Evolutionary conservation across 2,797 vertebrate species (phyloP), one percentile per base, ranked within the genome.

Genomic region (Philypnodon macrostomus): DNA sequence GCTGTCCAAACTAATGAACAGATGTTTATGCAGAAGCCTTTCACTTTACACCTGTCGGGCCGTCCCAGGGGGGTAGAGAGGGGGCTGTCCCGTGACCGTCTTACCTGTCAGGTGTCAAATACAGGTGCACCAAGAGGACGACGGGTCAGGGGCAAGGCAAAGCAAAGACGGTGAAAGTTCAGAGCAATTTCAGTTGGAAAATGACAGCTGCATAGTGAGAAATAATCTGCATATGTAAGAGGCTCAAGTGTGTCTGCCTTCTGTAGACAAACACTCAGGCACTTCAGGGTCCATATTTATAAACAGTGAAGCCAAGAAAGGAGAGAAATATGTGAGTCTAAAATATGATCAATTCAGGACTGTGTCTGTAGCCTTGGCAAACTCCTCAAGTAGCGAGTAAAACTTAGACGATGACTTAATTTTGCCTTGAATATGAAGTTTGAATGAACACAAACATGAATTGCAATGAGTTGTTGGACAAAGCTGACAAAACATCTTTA

Each of bases 1-100:
- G 64, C 72, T 79, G 83, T 81, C 85, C 55, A 66, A 63, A 61
- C 35, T 73, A 79, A 84, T 80, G 73, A 79, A 67, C 61, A 66
- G 40, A 53, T 78, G 71, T 73, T 77, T 78, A 80, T 81, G 67
- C 77, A 65, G 58, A 3, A 36, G 41, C 53, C 10, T n/a, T n/a
- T n/a, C n/a, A n/a, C 37, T 50, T 29, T 52, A 58, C 75, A 83
- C 75, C 75, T 75, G 75, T 53, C 55, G 47, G 53, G 57, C 36
- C 36, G 52, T 70, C 74, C 71, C 73, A 51, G 31, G 10, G 71
- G 67, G 70, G 71, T 47, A 59, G 21, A 23, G 21, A 23, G 27
- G 37, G 44, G 40, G 46, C 19, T 3, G 19, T 58, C 53, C 69
- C 41, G 15, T 56, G 53, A 53, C 56, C 19, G 17, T 52, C 37